Conservation (phyloP, 2,113 vertebrate species). For the Perognathus longimembris region DNA sequence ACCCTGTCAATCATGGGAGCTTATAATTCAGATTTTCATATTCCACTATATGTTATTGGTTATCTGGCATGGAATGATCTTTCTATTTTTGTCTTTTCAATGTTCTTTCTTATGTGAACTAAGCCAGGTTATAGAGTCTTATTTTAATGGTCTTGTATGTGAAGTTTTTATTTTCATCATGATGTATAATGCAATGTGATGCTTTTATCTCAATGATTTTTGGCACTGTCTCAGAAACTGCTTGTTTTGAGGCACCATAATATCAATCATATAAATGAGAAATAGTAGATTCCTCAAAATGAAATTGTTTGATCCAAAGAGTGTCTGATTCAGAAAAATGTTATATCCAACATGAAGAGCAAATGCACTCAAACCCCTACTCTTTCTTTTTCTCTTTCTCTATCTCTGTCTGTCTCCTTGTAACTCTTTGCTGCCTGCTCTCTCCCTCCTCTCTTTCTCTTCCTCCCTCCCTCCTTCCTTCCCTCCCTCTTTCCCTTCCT, state of each 20-base stretch:
- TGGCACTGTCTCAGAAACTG: neutral
- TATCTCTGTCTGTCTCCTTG: too few relatives aligned
- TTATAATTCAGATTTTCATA: neutral
- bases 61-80: neutral
- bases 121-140: neutral
- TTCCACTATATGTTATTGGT: neutral
- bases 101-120: neutral
- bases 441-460: too few relatives aligned
- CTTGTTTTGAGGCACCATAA: constrained; percentile 8
- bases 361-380: neutral
- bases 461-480: too few relatives aligned
- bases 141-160: constrained; percentile 18
- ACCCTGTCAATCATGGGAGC: neutral
- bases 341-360: neutral
- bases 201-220: constrained; percentile 22
- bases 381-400: neutral
- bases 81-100: neutral
- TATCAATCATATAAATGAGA: neutral
- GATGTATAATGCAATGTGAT: neutral
- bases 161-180: constrained; percentile 12
- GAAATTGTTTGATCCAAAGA: constrained; percentile 22
- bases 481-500: too few relatives aligned
- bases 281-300: neutral
- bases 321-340: neutral
- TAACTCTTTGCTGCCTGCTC: too few relatives aligned